Percentiles rank a stretch among this genome's conserved stretches.
phyloP scores from a whole-genome alignment of 1,140 invertebrate genomes.

The Heterodera carotae region DNA sequence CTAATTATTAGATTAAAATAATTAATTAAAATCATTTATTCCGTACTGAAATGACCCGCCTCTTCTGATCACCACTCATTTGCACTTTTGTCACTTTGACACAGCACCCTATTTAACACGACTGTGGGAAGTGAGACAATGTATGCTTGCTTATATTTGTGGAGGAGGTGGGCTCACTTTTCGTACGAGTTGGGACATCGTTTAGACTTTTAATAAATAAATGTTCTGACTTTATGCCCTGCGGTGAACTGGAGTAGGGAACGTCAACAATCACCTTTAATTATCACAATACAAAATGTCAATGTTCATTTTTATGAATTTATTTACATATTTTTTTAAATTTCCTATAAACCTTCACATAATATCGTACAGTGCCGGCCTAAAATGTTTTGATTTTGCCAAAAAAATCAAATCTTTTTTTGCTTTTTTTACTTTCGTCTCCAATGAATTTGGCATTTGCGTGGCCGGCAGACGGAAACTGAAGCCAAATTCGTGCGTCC shows the following conservation, averaged over 20 bases:
- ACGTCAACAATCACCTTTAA: slow-evolving; percentile 76
- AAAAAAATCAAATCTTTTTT: not conserved
- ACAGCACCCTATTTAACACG: no score
- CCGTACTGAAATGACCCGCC: no score
- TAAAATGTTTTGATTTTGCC: not conserved
- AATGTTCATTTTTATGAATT: not conserved
- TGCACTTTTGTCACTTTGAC: no score
- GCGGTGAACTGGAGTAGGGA: slow-evolving; percentile 80
- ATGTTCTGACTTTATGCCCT: slow-evolving; percentile 75
- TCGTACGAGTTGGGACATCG: no score
- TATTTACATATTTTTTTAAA: not conserved
- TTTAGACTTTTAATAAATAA: no score
- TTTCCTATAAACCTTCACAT: slow-evolving; percentile 71
- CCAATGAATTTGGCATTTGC: slow-evolving; percentile 78
- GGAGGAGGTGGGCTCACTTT: no score
- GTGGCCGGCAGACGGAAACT: slow-evolving; percentile 78
- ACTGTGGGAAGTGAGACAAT: no score
- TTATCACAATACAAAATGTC: not conserved
- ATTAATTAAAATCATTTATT: no score
- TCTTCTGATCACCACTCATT: no score
- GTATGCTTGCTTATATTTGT: no score
- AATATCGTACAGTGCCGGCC: slow-evolving; percentile 75
- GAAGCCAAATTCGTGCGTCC: slow-evolving; percentile 78
- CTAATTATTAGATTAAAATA: no score
- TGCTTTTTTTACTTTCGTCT: slow-evolving; percentile 67